These are phyloP conservation scores for Actinostola sp. DNA, from an alignment of 92 coral and sea anemone species.

Conservation along the genomic window DNA sequence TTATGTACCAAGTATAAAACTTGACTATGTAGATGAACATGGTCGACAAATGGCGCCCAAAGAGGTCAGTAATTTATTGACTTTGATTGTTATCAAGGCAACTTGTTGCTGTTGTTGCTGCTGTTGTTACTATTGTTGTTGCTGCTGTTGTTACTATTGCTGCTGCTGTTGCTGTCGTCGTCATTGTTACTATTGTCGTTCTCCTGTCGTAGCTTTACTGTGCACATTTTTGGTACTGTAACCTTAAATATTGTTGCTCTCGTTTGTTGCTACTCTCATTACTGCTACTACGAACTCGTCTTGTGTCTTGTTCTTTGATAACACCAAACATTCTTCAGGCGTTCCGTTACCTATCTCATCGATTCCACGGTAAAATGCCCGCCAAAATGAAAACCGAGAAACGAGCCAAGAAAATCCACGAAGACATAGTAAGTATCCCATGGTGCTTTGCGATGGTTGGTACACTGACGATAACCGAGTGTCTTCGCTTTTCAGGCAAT, in stretches of 20 bases:
- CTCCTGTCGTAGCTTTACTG: too few species aligned
- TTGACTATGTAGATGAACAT: slow-evolving; percentile 89
- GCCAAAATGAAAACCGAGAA: slow-evolving; percentile 96
- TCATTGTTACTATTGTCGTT: too few species aligned
- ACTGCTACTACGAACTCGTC: too few species aligned
- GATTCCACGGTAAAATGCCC: slow-evolving; percentile 92
- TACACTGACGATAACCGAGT: too few species aligned
- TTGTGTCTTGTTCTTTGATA: not conserved
- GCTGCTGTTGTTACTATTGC: not conserved
- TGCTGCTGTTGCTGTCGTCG: not conserved
- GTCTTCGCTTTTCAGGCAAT: slow-evolving; percentile 88
- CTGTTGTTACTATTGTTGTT: not conserved
- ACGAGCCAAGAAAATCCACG: slow-evolving; percentile 83
- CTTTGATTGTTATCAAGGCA: too few species aligned
- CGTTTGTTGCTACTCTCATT: too few species aligned
- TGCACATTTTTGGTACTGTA: too few species aligned
- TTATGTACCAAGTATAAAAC: slow-evolving; percentile 87
- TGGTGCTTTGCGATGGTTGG: not conserved
- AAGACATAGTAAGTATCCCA: slow-evolving; percentile 75
- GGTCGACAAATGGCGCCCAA: slow-evolving; percentile 86
- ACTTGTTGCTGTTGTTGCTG: not conserved
- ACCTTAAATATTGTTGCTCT: too few species aligned
- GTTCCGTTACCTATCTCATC: slow-evolving; percentile 92
- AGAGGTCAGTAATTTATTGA: too few species aligned
- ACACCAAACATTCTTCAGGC: slow-evolving; percentile 53